These are phyloP conservation scores for Macropus fuliginosus DNA, from an alignment of 2,797 vertebrate species.

Conservation along the genomic window DNA sequence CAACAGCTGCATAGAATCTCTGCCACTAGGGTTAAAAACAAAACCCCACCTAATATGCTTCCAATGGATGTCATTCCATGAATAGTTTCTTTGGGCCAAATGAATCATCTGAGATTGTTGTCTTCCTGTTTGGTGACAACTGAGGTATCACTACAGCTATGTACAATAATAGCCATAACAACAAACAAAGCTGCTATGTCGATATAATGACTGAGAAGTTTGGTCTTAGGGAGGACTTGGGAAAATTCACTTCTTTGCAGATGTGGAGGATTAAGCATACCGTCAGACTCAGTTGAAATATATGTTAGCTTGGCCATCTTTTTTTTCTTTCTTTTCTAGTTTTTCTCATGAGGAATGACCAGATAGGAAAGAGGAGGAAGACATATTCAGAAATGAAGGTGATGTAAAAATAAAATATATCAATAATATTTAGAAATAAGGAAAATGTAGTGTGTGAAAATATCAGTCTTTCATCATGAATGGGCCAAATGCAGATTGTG, in stretches of 20 bases:
- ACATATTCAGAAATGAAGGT: neutral
- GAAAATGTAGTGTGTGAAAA: neutral
- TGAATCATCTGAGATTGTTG: neutral
- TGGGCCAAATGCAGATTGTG: neutral
- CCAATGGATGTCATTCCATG: neutral
- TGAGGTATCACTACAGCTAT: neutral
- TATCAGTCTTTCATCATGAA: neutral
- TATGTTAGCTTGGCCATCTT: neutral
- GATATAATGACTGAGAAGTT: neutral
- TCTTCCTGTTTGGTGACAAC: neutral
- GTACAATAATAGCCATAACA: neutral
- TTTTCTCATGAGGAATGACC: neutral
- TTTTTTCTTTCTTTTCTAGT: neutral
- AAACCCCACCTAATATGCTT: neutral
- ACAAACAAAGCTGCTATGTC: neutral
- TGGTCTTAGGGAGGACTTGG: neutral
- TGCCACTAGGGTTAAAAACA: neutral
- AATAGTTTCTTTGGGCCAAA: neutral
- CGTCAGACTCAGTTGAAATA: neutral
- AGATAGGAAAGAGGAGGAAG: neutral
- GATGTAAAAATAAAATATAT: neutral
- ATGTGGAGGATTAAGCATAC: neutral
- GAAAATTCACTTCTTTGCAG: neutral
- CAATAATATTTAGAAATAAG: neutral
- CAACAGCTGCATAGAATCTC: neutral